phyloP scores from a whole-genome alignment of 2,797 vertebrate genomes.

The Phoxinus dragarum region DNA sequence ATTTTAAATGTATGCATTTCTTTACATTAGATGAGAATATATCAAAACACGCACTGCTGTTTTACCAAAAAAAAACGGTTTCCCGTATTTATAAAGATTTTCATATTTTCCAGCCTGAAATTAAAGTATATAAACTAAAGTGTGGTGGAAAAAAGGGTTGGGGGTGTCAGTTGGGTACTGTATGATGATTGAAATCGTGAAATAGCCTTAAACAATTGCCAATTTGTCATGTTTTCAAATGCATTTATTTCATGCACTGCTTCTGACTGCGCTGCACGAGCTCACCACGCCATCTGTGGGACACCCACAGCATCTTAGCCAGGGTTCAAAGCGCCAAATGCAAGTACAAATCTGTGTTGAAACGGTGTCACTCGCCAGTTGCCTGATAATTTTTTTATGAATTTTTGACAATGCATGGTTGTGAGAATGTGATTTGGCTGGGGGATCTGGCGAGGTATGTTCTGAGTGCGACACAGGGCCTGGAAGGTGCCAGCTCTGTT shows the following conservation, averaged over 20 bases:
- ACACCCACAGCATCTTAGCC: neutral
- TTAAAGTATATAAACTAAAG: neutral
- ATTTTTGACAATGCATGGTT: too few relatives aligned
- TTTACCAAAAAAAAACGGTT: neutral
- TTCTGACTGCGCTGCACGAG: too few relatives aligned
- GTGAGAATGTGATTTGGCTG: constrained; percentile 54
- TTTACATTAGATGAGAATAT: neutral
- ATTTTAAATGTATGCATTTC: neutral
- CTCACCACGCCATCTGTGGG: too few relatives aligned
- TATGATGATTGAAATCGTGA: neutral
- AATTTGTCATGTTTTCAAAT: neutral
- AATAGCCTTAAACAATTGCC: neutral
- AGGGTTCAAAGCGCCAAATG: neutral
- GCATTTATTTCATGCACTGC: neutral
- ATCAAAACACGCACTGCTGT: neutral
- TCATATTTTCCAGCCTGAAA: neutral
- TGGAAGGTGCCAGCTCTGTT: constrained; percentile 87
- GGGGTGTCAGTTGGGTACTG: neutral
- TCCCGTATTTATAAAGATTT: neutral
- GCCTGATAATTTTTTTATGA: too few relatives aligned
- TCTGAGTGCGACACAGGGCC: constrained; percentile 91
- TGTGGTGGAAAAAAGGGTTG: neutral
- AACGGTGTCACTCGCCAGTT: too few relatives aligned
- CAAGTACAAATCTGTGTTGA: neutral
- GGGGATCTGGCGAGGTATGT: constrained; percentile 90